Evolutionary conservation across 2,888 invertebrate species (phyloP).

Genomic region (Lapara coniferarum): DNA sequence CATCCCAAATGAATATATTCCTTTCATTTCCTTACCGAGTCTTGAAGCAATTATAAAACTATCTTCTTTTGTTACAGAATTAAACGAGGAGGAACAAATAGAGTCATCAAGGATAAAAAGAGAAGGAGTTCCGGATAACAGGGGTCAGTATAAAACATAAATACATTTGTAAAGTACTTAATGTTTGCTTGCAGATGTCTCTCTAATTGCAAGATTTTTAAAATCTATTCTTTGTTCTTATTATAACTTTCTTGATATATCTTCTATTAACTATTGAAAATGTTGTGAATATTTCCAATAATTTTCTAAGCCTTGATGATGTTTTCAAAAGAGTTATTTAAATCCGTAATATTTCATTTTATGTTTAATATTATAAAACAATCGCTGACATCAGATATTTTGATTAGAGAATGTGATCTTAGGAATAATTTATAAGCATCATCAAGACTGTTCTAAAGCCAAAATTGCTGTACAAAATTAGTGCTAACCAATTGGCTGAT

Average conservation of each 20-base stretch:
- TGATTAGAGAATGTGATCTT: background rate
- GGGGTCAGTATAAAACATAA: conserved; percentile 65
- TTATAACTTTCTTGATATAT: conserved; percentile 20
- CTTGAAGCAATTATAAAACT: background rate
- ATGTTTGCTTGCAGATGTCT: conserved; percentile 15
- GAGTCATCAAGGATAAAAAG: conserved; percentile 77
- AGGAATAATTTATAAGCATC: conserved; percentile 32
- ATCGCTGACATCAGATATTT: conserved; percentile 22
- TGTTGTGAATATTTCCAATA: conserved; percentile 30
- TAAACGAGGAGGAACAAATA: conserved; percentile 66
- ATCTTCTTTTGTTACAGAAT: conserved; percentile 66
- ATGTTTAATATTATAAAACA: background rate
- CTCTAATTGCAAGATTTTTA: background rate
- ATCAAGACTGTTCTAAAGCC: conserved; percentile 35
- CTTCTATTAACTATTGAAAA: conserved; percentile 30
- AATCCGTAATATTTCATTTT: background rate
- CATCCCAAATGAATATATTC: background rate
- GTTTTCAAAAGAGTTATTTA: conserved; percentile 27
- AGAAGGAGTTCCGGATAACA: conserved; percentile 78
- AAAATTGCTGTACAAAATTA: conserved; percentile 63
- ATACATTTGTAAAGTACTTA: conserved; percentile 21
- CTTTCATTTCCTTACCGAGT: background rate
- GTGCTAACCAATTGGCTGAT: conserved; percentile 64
- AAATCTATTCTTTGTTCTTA: conserved; percentile 1
- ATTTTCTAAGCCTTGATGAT: conserved; percentile 30